Evolutionary conservation across 2,113 vertebrate species (phyloP), one percentile per base, ranked within the genome.

Genomic region (Elachura formosa): DNA sequence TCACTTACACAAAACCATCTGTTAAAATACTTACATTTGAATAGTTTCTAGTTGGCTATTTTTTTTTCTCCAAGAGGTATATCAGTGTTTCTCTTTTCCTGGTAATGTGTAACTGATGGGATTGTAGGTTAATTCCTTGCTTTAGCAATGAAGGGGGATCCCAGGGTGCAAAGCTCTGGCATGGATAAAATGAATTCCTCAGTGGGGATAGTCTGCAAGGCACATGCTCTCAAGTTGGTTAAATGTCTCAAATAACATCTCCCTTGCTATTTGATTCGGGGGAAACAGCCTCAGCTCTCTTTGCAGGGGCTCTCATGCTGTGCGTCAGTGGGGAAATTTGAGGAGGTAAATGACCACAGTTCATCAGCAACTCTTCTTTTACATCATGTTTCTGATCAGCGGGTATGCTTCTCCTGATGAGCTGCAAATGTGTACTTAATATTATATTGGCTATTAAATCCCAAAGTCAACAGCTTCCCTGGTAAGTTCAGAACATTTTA

Each of bases 381-480:
- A 52, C 76, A 76, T 80, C 68, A 25, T 67, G 48, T 66, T 95
- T 94, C 87, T 96, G 93, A 85, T 89, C 96, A 92, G 97, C 22
- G 34, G 93, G 91, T 93, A 79, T 95, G 76, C 90, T 43, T 31
- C 84, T 91, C 94, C 95, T 81, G 87, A 92, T 91, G 89, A 93
- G 85, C 75, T 89, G 87, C 76, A 93, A 95, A 95, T 96, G 94
- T 95, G 83, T 92, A 94, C 69, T 96, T 97, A 94, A 96, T 95
- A 94, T 87, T 90, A 78, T 68, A 89, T 96, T 90, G 72, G 80
- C 91, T 85, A 74, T 83, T 96, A 93, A 83, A 90, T 94, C 85
- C 90, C 90, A 96, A 95, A 96, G 88, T 96, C 95, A 96, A 96
- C 92, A 95, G 71, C 90, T 90, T 80, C 86, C 95, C 93, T 91